A percentile compares a stretch with the other conserved stretches of the same genome.
Evolutionary conservation across 2,113 vertebrate species (phyloP).

Genomic region (Penelope pileata): DNA sequence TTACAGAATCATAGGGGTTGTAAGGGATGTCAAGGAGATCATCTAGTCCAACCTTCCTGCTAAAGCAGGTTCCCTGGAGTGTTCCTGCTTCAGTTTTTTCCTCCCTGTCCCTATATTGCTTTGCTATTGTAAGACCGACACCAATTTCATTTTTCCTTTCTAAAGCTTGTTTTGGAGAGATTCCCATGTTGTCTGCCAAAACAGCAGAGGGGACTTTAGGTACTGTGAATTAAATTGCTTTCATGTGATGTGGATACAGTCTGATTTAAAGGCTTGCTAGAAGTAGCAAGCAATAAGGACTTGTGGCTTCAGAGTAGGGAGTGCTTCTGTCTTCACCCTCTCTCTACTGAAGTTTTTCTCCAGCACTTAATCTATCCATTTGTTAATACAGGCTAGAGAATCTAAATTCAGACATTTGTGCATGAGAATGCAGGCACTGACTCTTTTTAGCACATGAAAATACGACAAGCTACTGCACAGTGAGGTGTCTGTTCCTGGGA

Average conservation of each 20-base stretch:
- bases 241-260: not conserved
- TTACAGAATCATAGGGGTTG: not conserved
- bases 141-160: not conserved
- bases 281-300: not conserved
- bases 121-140: not conserved
- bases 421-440: not conserved
- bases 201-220: not conserved
- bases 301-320: not conserved
- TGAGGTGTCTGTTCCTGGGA: conserved; percentile 29
- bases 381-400: not conserved
- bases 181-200: not conserved
- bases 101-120: not conserved
- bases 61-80: not conserved
- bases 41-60: not conserved
- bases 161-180: not conserved
- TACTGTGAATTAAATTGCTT: conserved; percentile 2
- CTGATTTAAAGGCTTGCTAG: not conserved
- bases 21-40: not conserved
- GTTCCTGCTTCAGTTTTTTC: not conserved
- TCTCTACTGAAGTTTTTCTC: not conserved
- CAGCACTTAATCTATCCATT: not conserved
- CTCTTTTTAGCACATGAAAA: conserved; percentile 18
- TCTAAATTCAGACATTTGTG: conserved; percentile 38
- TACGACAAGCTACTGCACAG: not conserved
- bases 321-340: not conserved